Conservation (phyloP, 2,888 invertebrate species). For the Stegophylla sp. region DNA sequence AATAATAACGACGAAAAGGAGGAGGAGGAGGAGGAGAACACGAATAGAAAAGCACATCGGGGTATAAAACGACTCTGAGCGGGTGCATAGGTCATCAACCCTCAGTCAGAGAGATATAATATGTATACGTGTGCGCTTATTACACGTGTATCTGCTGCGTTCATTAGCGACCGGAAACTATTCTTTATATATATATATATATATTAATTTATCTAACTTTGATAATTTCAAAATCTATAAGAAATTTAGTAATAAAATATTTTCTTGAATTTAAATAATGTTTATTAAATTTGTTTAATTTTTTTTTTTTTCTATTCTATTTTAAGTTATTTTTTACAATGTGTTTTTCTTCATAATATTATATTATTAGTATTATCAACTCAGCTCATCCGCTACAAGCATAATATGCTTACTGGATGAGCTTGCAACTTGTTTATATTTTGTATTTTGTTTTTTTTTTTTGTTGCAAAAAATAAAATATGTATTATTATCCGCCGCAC, state of each 20-base stretch:
- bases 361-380: no score
- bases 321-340: no score
- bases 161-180: neutral
- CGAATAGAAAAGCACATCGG: slow-evolving; percentile 27
- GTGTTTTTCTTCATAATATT: no score
- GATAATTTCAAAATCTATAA: neutral
- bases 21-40: neutral
- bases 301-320: no score
- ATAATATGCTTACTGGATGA: no score
- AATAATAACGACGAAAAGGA: no score
- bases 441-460: no score
- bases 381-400: no score
- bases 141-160: neutral
- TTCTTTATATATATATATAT: no score
- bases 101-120: neutral
- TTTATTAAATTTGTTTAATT: no score
- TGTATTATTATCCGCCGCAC: neutral
- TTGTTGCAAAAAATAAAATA: no score
- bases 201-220: neutral
- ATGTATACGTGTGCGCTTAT: neutral
- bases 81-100: slow-evolving; percentile 23
- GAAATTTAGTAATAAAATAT: neutral
- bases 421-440: no score
- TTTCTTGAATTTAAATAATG: neutral
- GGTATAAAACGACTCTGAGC: neutral